Evolutionary conservation across 92 coral and sea anemone species (phyloP).

Genomic region (Palythoa grandiflora): DNA sequence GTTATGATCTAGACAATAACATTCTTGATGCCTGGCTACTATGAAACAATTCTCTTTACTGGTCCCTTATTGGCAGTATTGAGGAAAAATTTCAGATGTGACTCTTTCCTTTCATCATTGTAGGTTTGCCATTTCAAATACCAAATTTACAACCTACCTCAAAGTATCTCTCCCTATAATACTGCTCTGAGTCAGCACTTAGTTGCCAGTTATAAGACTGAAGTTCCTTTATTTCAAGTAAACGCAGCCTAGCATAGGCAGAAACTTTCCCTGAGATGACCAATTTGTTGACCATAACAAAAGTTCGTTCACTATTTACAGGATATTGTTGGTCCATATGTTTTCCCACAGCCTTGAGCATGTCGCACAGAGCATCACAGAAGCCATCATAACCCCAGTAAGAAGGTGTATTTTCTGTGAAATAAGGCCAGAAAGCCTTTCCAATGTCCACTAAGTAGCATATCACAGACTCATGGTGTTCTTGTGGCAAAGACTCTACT

Average conservation of each 20-base stretch:
- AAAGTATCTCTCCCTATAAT: conserved; percentile 61
- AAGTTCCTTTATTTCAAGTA: conserved; percentile 62
- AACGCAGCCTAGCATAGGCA: conserved; percentile 56
- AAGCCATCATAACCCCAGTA: conserved; percentile 49
- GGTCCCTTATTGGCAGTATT: too few species aligned
- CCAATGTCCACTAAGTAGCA: conserved; percentile 64
- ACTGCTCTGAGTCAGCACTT: conserved; percentile 27
- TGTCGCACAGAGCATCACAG: conserved; percentile 67
- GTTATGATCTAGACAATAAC: too few species aligned
- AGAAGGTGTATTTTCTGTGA: conserved; percentile 53
- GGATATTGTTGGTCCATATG: conserved; percentile 56
- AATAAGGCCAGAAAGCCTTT: conserved; percentile 77
- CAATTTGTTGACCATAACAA: conserved; percentile 59
- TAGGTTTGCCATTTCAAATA: not conserved
- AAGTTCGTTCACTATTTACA: conserved; percentile 61
- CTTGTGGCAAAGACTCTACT: conserved; percentile 42
- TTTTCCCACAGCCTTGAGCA: conserved; percentile 58
- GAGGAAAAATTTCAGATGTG: not conserved
- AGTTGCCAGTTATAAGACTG: conserved; percentile 59
- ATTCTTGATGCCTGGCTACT: too few species aligned
- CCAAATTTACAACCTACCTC: conserved; percentile 34
- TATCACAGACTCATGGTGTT: conserved; percentile 51
- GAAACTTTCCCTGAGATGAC: conserved; percentile 51
- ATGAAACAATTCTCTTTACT: too few species aligned
- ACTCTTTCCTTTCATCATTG: not conserved